phyloP scores from a whole-genome alignment of 1,140 invertebrate genomes.

The Atta texana region DNA sequence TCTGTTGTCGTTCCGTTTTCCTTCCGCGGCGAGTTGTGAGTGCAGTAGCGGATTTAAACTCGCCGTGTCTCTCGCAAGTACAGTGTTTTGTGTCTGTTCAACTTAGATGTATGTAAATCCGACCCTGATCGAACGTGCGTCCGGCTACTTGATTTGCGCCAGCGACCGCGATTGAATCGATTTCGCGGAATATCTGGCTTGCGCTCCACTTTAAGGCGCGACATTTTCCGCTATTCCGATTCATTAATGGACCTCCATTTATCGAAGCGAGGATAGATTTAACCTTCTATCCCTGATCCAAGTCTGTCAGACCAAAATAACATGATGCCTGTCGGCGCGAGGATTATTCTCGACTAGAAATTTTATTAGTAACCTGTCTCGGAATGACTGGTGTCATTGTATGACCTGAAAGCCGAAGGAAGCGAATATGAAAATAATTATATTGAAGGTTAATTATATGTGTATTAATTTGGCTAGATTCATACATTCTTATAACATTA shows the following conservation, averaged over 20 bases:
- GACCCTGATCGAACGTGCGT: constrained; percentile 33
- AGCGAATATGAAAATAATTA: background rate
- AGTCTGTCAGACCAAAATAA: constrained; percentile 51
- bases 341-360: constrained; percentile 43
- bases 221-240: constrained; percentile 39
- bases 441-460: constrained; percentile 20
- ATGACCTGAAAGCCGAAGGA: constrained; percentile 40
- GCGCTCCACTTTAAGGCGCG: constrained; percentile 64
- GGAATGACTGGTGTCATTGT: constrained; percentile 26
- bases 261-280: constrained; percentile 30
- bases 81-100: background rate
- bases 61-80: background rate
- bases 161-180: constrained; percentile 67
- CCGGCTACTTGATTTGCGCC: constrained; percentile 58
- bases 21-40: background rate
- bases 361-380: constrained; percentile 45
- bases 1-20: constrained; percentile 62
- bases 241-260: constrained; percentile 48
- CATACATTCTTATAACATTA: background rate
- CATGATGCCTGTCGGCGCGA: background rate
- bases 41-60: background rate
- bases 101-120: constrained; percentile 19
- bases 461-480: background rate
- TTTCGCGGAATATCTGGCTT: constrained; percentile 68
- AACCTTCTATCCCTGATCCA: constrained; percentile 21